Percentiles rank a stretch among this genome's conserved stretches.
phyloP scores from a whole-genome alignment of 2,888 invertebrate species.

The Colostygia pectinataria region DNA sequence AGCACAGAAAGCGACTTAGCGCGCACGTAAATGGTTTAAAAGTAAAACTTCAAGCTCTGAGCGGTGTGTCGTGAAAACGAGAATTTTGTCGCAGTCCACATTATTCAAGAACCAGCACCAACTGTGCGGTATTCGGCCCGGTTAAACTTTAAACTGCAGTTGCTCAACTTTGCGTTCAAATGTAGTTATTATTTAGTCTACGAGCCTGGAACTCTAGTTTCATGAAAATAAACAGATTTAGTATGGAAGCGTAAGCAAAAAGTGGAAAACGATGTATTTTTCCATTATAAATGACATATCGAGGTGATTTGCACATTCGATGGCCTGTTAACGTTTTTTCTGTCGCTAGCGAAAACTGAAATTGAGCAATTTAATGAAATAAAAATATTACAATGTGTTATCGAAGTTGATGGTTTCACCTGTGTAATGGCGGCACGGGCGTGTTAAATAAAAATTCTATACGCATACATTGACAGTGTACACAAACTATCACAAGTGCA shows the following conservation, averaged over 20 bases:
- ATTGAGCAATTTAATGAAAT: no score
- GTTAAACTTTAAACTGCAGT: conserved; percentile 22
- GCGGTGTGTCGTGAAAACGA: conserved; percentile 14
- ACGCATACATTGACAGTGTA: no score
- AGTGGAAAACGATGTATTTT: background rate
- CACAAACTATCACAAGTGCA: no score
- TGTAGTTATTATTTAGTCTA: conserved; percentile 18
- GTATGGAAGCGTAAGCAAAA: background rate
- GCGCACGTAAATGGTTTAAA: conserved; percentile 4
- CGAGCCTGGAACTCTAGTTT: conserved; percentile 3
- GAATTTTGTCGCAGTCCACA: conserved; percentile 22
- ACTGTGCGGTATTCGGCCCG: conserved; percentile 11
- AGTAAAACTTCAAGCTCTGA: conserved; percentile 12
- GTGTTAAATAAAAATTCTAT: no score
- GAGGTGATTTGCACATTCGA: no score
- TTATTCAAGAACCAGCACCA: conserved; percentile 20
- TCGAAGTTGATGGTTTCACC: no score
- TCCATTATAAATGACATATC: background rate
- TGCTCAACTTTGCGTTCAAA: conserved; percentile 17
- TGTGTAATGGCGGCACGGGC: no score
- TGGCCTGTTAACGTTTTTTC: no score
- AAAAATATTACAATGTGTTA: no score
- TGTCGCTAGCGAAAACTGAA: no score
- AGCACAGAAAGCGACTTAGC: no score
- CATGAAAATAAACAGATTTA: conserved; percentile 1